Percentiles rank a stretch among this genome's conserved stretches.
Conservation (phyloP, 2,113 vertebrate species). For the Camelus dromedarius region DNA sequence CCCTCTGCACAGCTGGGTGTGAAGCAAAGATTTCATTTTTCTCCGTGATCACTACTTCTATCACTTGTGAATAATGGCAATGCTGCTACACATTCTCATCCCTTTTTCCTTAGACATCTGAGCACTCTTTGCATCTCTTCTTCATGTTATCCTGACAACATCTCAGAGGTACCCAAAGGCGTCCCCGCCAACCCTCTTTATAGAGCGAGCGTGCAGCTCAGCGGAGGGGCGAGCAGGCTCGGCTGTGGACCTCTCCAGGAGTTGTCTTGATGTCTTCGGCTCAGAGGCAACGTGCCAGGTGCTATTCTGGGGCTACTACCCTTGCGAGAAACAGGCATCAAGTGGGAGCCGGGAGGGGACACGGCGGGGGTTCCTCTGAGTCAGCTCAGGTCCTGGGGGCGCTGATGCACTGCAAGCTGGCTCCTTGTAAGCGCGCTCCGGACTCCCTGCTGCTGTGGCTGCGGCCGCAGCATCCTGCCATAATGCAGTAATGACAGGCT, state of each 20-base stretch:
- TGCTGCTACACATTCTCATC: too few relatives aligned
- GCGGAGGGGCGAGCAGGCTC: neutral
- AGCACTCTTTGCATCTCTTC: neutral
- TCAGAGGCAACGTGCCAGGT: constrained; percentile 23
- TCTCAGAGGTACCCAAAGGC: neutral
- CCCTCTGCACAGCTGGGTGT: neutral
- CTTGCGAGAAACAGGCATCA: constrained; percentile 27
- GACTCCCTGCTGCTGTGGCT: neutral
- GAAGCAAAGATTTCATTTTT: neutral
- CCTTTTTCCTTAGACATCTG: constrained; percentile 8
- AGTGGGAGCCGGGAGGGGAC: neutral
- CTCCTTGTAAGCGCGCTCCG: neutral
- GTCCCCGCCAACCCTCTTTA: neutral
- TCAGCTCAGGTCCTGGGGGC: neutral
- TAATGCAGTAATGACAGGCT: constrained; percentile 73
- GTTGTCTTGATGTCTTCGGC: neutral
- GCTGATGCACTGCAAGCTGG: neutral
- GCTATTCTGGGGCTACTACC: constrained; percentile 44
- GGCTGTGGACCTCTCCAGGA: neutral
- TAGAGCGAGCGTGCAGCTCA: neutral
- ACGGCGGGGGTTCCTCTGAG: neutral
- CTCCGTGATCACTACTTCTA: rapidly evolving
- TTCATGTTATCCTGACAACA: neutral
- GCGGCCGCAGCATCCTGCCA: constrained; percentile 39
- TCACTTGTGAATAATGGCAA: neutral